phyloP scores from a whole-genome alignment of 2,113 vertebrate species.

The Ammospiza caudacuta region DNA sequence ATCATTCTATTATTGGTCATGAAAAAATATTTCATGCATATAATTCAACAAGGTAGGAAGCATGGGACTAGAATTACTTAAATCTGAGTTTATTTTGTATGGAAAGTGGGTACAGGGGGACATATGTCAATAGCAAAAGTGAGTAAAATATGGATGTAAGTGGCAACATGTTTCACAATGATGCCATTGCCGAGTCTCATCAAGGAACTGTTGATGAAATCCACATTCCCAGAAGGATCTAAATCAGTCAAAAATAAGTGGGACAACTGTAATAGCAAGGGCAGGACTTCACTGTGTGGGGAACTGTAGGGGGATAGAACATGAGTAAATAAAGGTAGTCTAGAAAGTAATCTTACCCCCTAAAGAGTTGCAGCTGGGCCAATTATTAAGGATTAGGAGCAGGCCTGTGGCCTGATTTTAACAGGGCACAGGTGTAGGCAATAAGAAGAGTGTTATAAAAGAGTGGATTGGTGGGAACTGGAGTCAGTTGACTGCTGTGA shows the following conservation, averaged over 20 bases:
- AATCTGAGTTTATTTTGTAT: neutral
- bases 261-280: neutral
- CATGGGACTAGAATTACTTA: neutral
- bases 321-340: too few species aligned
- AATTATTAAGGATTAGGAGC: too few species aligned
- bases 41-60: neutral
- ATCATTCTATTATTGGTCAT: neutral
- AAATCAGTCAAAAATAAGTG: constrained; percentile 10
- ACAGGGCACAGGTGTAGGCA: too few species aligned
- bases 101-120: neutral
- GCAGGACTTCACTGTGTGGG: neutral
- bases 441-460: too few species aligned
- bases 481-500: too few species aligned
- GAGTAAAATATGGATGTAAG: constrained; percentile 7
- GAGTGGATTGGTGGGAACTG: too few species aligned
- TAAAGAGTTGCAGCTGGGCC: too few species aligned
- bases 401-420: too few species aligned
- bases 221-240: neutral
- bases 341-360: too few species aligned
- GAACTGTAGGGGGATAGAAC: too few species aligned
- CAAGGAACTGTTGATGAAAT: constrained; percentile 13
- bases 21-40: neutral
- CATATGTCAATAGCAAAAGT: neutral
- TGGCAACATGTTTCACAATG: neutral
- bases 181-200: constrained; percentile 27